Evolutionary conservation across 37 sponge, comb jelly and placozoan species (phyloP), one percentile per base, ranked within the genome.

Genomic region (Haliclona indistincta): DNA sequence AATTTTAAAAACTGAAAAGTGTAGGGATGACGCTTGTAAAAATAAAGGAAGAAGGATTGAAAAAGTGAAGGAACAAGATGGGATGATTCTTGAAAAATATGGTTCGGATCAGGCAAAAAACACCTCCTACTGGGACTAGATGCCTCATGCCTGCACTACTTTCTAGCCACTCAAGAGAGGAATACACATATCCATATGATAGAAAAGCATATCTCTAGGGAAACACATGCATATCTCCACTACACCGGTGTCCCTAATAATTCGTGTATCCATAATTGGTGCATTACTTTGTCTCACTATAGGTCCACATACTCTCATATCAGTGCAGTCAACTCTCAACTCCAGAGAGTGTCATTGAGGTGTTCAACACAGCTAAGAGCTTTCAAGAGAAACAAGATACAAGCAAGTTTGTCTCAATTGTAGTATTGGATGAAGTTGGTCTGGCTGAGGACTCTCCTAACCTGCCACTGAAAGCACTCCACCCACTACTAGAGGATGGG

Each of bases 351-450:
- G 84, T 94, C 15, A 83, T 90, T 39, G 88, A 86, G 41, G 76
- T 84, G 15, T 94, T 94, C 60, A 60, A 70, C 17, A 79, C 71
- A 30, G 86, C 87, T 49, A 54, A 56, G 53, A 73, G 43, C 3
- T 54, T 86, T 28, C 95, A 94, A 61, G 62, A 70, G 38, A 63
- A 83, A 1, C 74, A 66, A 43, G 88, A 81, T 19, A 67, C 26
- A 1, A 68, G 20, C 23, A 63, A 76, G 17, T 71, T 71, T 72
- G 84, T 91, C 44, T 79, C 97, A 36, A 68, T 88, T 32, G 97
- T 96, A 15, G 97, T 96, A 8, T 79, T 96, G 25, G 95, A 95
- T 73, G 95, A 95, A 66, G 92, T 95, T 19, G 95, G 95, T n/a
- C 71, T 95, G 39, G 95, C 95, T 38, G 95, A 95, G 68, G 95